Base-by-base conservation (phyloP, 2,888 invertebrate genomes). In the Sphecodes monilicornis region DNA sequence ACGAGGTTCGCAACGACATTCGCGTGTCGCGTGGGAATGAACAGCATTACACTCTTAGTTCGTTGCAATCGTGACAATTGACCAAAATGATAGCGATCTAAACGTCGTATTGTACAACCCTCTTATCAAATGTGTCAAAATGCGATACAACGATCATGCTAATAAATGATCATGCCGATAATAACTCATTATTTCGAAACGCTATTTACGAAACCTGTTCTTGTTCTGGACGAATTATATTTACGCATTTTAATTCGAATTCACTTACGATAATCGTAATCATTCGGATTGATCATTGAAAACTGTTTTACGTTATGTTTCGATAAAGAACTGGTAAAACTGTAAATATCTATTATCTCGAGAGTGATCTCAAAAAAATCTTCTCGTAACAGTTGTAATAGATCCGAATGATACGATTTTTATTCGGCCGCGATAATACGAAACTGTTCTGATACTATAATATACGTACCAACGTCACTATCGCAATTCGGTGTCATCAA, bases 21-120 rank as follows among this genome's bases (percentile, higher is more conserved):
- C 80, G 69, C 74, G 69, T 68, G 79, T 36, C 32, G 73, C n/a
- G 36, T 18, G 29, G 26, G 29, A 60, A 60, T 60, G 26, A 60
- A 60, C 60, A 29, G 26, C 60, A 29, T 60, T 29, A 16, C 60
- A n/a, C 50, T n/a, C 60, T 16, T 60, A 16, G 26, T 29, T 60
- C 2, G 60, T 60, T 60, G 29, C 60, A 60, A 60, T 60, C 60
- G 60, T 60, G 29, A 29, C 29, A 60, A 60, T 60, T 29, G 60
- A 16, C 60, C 16, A 16, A 60, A 60, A 29, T 29, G 60, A 54
- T 68, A 69, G 16, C n/a, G 11, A 73, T 73, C 36, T 69, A 8
- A 46, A 64, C 36, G 60, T 78, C 54, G 29, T 36, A 39, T 64
- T 66, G 66, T 18, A 41, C 32, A 22, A 50, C 18, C 4, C 13